Evolutionary conservation across 2,797 vertebrate genomes (phyloP).

Genomic region (Eulemur coronatus): DNA sequence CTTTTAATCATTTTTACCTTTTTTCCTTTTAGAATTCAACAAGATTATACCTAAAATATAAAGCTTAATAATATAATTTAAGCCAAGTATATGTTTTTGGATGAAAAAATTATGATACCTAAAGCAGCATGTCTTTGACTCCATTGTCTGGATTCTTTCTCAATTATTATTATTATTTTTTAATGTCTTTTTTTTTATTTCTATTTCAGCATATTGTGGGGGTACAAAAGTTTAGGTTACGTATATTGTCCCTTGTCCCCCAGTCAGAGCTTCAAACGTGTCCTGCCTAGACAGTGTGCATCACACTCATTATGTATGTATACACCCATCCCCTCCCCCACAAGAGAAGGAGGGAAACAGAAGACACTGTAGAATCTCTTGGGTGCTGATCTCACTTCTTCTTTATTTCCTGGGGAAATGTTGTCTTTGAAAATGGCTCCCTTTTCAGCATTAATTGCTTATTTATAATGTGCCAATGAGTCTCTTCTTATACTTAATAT

Average conservation of each 20-base stretch:
- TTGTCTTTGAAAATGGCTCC: neutral
- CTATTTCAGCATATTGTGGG: too few relatives aligned
- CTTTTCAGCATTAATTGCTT: neutral
- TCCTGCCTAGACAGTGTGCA: too few relatives aligned
- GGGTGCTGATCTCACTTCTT: neutral
- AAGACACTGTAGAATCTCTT: neutral
- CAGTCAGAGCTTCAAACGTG: too few relatives aligned
- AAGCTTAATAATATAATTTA: neutral
- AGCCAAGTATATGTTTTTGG: neutral
- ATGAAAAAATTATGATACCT: neutral
- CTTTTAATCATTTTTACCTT: neutral
- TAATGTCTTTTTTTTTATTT: too few relatives aligned
- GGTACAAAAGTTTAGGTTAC: too few relatives aligned
- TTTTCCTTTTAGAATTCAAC: slow-evolving; percentile 2
- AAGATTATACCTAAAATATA: neutral
- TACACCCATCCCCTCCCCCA: too few relatives aligned
- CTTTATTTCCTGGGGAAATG: slow-evolving; percentile 40
- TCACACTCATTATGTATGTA: too few relatives aligned
- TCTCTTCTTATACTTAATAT: neutral
- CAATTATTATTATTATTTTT: neutral
- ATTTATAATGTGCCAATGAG: slow-evolving; percentile 33
- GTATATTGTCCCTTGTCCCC: too few relatives aligned
- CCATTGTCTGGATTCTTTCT: neutral
- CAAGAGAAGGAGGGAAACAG: neutral
- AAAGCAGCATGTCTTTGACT: neutral